Percentiles rank a stretch among this genome's conserved stretches.
phyloP scores from a whole-genome alignment of 2,113 vertebrate genomes.

The Cathartes aura region DNA sequence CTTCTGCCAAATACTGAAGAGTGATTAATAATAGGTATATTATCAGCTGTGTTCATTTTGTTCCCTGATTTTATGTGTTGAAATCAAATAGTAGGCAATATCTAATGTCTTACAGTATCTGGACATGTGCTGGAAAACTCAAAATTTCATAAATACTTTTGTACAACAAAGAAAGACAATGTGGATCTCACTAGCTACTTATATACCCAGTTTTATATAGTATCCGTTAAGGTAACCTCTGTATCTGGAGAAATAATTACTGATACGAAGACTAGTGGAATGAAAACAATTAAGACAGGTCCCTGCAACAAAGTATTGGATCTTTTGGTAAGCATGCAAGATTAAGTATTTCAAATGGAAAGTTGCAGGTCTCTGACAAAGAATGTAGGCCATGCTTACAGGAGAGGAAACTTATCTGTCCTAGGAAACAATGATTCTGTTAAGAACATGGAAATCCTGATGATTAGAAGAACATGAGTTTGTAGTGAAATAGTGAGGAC shows the following conservation, averaged over 20 bases:
- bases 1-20: neutral
- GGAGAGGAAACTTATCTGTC: neutral
- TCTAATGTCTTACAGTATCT: neutral
- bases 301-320: neutral
- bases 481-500: neutral
- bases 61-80: neutral
- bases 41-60: neutral
- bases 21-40: neutral
- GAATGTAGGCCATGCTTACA: neutral
- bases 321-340: neutral
- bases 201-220: neutral
- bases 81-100: neutral
- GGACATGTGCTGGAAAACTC: neutral
- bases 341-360: neutral
- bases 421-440: neutral
- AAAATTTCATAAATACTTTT: neutral
- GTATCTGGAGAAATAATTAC: neutral
- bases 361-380: neutral
- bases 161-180: neutral
- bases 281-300: neutral
- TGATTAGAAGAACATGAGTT: neutral
- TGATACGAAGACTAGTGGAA: fast-evolving
- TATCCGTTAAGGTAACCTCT: neutral
- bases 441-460: neutral
- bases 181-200: neutral